Evolutionary conservation across 2,888 invertebrate species (phyloP), one percentile per base, ranked within the genome.

Genomic region (Caenorhabditis wallacei): DNA sequence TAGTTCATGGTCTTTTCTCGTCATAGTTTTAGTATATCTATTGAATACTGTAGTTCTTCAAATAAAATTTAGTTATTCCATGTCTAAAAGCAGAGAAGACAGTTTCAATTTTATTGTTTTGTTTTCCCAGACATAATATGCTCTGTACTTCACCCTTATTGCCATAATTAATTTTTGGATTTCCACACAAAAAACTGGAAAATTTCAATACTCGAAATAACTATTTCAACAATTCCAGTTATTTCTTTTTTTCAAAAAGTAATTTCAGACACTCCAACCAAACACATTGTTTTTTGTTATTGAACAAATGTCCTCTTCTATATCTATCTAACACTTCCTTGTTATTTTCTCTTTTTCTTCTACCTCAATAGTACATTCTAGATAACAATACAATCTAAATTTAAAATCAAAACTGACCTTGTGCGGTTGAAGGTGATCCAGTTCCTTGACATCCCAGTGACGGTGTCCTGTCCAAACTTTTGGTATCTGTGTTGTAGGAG

Each of bases 401-500:
- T 63, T 5, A 54, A 59, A 72, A 51, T 48, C 35, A 61, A 43
- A 75, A 80, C 80, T 80, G 40, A 76, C 82, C 78, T 56, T 56
- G 59, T 68, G 78, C 24, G 46, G 78, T 68, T 66, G 80, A 80
- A 64, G 80, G 66, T 53, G 80, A 79, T 54, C 68, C 72, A 20
- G 71, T 43, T 30, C 61, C 78, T 26, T 79, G 70, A 20, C 70
- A 66, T 46, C 84, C 83, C 40, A 85, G 56, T 0, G 86, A 82
- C 4, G 83, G 70, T n/a, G 87, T 84, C 70, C 84, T 69, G 53
- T 85, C 86, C 57, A 88, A 79, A 72, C 80, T 85, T 37, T 84
- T 82, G 10, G 87, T 86, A 61, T 86, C 85, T 63, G 83, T 86
- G 35, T 88, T 86, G 72, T 88, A 88, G 40, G 87, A 64, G 13